Evolutionary conservation across 2,113 vertebrate species (phyloP).

Genomic region (Vanacampus margaritifer): DNA sequence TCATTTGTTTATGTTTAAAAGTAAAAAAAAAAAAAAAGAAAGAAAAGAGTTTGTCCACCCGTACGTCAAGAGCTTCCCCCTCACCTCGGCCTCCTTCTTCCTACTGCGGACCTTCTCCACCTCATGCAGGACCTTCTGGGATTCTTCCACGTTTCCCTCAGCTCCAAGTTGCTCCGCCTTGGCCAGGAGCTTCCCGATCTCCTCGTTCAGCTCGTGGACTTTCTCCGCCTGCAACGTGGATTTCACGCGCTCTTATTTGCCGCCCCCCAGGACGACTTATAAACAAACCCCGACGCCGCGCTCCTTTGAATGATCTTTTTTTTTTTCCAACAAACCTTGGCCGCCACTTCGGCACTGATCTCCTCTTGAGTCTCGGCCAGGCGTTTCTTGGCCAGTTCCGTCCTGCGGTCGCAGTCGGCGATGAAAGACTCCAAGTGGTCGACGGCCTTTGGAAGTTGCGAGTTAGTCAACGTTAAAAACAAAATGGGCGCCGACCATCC

Average conservation of each 20-base stretch:
- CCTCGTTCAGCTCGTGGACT: slow-evolving; percentile 96
- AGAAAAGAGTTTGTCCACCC: too few species aligned
- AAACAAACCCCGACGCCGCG: not conserved
- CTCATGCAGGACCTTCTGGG: slow-evolving; percentile 95
- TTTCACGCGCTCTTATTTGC: not conserved
- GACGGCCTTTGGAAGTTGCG: slow-evolving; percentile 76
- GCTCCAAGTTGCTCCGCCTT: slow-evolving; percentile 97
- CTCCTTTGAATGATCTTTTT: not conserved
- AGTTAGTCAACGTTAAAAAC: not conserved
- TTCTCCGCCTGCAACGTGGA: slow-evolving; percentile 84
- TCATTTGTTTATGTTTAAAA: too few species aligned
- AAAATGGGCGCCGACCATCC: not conserved
- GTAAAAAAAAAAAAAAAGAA: too few species aligned
- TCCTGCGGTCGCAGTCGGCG: slow-evolving; percentile 94
- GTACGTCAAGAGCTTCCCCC: not conserved
- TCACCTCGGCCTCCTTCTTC: slow-evolving; percentile 98
- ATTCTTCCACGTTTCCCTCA: slow-evolving; percentile 96
- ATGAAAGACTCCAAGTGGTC: slow-evolving; percentile 98
- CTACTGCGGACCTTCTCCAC: slow-evolving; percentile 92
- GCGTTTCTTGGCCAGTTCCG: slow-evolving; percentile 95
- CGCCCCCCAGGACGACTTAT: not conserved
- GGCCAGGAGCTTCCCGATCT: slow-evolving; percentile 95
- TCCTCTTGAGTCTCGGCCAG: slow-evolving; percentile 98
- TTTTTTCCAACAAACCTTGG: slow-evolving; percentile 79
- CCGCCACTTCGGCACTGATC: slow-evolving; percentile 96